These are phyloP conservation scores for Tiliqua scincoides DNA, from an alignment of 2,113 vertebrate species.

Conservation along the genomic window DNA sequence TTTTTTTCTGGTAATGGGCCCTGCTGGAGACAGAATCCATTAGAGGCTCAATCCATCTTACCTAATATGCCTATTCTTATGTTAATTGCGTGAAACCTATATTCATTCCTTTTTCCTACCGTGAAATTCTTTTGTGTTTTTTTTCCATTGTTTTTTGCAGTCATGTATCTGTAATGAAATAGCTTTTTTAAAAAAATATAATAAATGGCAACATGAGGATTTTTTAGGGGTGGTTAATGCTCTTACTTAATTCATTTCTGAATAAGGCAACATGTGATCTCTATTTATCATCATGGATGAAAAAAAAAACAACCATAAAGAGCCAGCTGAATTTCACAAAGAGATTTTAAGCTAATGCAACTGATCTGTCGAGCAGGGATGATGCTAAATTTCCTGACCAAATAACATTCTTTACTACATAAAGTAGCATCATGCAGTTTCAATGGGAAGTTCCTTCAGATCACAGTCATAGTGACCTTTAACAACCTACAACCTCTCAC, in stretches of 20 bases:
- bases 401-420: neutral
- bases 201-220: neutral
- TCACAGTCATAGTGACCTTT: neutral
- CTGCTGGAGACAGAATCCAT: neutral
- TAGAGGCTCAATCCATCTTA: slow-evolving; percentile 1
- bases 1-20: neutral
- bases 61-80: slow-evolving; percentile 3
- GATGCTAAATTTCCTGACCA: neutral
- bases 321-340: neutral
- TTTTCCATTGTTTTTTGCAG: neutral
- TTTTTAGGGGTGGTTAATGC: neutral
- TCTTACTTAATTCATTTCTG: neutral
- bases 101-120: neutral
- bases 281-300: neutral
- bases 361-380: neutral
- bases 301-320: neutral
- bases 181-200: neutral
- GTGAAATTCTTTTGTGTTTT: neutral
- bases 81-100: slow-evolving; percentile 6
- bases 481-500: neutral
- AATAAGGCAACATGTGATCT: neutral
- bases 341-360: neutral
- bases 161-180: neutral
- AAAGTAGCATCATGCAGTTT: neutral
- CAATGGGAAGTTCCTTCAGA: neutral